Conservation (phyloP, 2,888 invertebrate genomes). For the Octodonta nipae region DNA sequence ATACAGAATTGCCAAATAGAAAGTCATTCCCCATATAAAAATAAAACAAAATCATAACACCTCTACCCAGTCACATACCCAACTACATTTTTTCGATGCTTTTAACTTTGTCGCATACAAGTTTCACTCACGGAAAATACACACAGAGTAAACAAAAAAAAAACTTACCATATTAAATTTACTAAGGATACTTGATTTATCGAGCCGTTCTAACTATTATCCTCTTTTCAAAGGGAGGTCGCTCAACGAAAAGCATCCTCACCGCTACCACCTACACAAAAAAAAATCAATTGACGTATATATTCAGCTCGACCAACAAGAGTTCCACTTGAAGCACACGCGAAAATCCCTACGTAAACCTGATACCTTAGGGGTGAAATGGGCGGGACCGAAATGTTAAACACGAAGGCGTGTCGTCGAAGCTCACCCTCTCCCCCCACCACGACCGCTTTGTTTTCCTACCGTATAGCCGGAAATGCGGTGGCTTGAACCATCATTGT, state of each 20-base stretch:
- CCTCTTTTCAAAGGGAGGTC: constrained; percentile 5
- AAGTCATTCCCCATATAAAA: no score
- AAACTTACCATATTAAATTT: no score
- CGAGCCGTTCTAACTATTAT: background rate
- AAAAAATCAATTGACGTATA: constrained; percentile 27
- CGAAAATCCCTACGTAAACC: constrained; percentile 31
- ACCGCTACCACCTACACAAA: constrained; percentile 2
- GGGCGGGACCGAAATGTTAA: constrained; percentile 33
- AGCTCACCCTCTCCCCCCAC: constrained; percentile 23
- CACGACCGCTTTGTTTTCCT: constrained; percentile 36
- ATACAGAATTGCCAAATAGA: no score
- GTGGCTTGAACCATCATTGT: constrained; percentile 39
- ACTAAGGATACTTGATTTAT: constrained; percentile 8
- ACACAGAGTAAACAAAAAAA: no score
- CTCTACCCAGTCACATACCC: no score
- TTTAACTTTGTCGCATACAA: no score
- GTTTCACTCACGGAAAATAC: no score
- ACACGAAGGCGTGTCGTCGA: constrained; percentile 25
- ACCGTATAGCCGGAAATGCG: constrained; percentile 37
- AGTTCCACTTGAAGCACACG: constrained; percentile 20
- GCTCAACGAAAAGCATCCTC: constrained; percentile 6
- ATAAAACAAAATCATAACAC: no score
- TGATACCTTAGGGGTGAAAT: constrained; percentile 28
- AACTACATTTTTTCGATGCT: no score
- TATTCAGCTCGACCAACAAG: constrained; percentile 21